Percentiles rank a stretch among this genome's conserved stretches.
phyloP scores from a whole-genome alignment of 37 sponge, comb jelly and placozoan genomes.

The Beroe ovata region DNA sequence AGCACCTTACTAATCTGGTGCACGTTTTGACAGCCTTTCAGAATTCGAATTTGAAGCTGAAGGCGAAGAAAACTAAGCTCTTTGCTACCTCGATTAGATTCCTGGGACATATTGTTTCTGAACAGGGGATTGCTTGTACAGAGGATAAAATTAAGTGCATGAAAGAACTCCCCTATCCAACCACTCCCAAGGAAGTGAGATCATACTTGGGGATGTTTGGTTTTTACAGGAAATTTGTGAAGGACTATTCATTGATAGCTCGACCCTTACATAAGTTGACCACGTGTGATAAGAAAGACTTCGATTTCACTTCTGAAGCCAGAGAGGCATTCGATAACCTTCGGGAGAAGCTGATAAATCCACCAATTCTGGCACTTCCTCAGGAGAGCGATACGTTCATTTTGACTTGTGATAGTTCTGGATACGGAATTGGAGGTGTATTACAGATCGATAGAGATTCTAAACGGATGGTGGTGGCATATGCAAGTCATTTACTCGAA shows the following conservation, averaged over 20 bases:
- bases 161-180: constrained; percentile 18
- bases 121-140: constrained; percentile 52
- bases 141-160: not conserved
- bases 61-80: constrained; percentile 68
- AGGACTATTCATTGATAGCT: constrained; percentile 31
- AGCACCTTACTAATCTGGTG: constrained; percentile 53
- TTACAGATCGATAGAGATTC: not conserved
- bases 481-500: not conserved
- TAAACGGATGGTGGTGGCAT: not conserved
- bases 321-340: not conserved
- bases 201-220: constrained; percentile 21
- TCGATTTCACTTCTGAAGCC: not conserved
- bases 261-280: constrained; percentile 33
- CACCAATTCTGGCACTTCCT: constrained; percentile 35
- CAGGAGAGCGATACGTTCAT: not conserved
- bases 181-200: constrained; percentile 4
- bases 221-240: constrained; percentile 34
- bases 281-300: not conserved
- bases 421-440: not conserved
- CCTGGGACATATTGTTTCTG: constrained; percentile 67
- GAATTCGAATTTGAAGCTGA: constrained; percentile 57
- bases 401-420: not conserved
- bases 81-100: not conserved
- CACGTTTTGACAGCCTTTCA: not conserved
- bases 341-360: not conserved